Evolutionary conservation across 2,888 invertebrate genomes (phyloP).

Genomic region (Agelastica alni): DNA sequence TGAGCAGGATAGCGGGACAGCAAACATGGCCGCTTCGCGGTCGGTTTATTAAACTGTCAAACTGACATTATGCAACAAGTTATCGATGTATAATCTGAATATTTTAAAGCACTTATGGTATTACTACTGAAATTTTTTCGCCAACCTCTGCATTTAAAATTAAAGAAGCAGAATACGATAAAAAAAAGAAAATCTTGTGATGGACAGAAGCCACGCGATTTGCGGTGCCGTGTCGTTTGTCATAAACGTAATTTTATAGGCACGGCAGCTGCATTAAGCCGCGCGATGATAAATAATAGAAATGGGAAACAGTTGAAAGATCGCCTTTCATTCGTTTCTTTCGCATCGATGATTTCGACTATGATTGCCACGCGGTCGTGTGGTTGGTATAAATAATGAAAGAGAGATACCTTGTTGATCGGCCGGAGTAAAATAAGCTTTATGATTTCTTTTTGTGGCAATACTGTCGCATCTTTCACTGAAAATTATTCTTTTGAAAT

Average conservation of each 20-base stretch:
- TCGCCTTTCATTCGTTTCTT: slow-evolving; percentile 47
- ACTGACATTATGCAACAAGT: too few relatives aligned
- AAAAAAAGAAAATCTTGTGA: slow-evolving; percentile 25
- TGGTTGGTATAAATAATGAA: slow-evolving; percentile 36
- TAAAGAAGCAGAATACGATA: slow-evolving; percentile 4
- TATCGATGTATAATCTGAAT: too few relatives aligned
- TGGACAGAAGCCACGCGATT: slow-evolving; percentile 38
- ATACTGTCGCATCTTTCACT: too few relatives aligned
- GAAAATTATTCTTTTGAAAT: too few relatives aligned
- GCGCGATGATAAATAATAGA: slow-evolving; percentile 50
- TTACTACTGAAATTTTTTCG: too few relatives aligned
- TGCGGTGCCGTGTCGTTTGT: slow-evolving; percentile 27
- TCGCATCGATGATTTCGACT: slow-evolving; percentile 45
- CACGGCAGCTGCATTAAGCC: slow-evolving; percentile 43
- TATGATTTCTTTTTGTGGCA: too few relatives aligned
- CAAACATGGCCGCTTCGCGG: too few relatives aligned
- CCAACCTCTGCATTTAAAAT: not conserved
- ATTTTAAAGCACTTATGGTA: too few relatives aligned
- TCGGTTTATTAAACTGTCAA: not conserved
- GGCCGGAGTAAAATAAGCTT: slow-evolving; percentile 39
- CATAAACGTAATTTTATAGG: slow-evolving; percentile 41
- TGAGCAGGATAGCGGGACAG: too few relatives aligned
- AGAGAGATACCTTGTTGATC: slow-evolving; percentile 45
- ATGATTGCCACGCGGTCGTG: slow-evolving; percentile 6
- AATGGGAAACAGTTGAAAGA: slow-evolving; percentile 47